Evolutionary conservation across 2,888 invertebrate species (phyloP).

Genomic region (Acrobasis consociella): DNA sequence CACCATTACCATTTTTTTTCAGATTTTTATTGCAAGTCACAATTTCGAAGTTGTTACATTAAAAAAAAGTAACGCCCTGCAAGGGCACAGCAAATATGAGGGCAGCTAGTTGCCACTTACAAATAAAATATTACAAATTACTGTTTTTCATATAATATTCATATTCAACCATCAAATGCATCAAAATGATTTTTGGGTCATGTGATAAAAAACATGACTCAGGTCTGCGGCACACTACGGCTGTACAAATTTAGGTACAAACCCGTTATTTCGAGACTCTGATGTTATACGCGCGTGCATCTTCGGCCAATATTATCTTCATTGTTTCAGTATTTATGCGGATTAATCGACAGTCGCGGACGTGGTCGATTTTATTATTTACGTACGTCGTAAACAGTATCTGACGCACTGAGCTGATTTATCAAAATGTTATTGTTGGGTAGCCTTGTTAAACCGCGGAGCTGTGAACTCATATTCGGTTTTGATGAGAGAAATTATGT

Average conservation of each 20-base stretch:
- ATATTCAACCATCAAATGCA: no score
- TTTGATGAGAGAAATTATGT: neutral
- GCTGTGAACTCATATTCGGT: slow-evolving; percentile 2
- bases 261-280: slow-evolving; percentile 8
- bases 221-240: neutral
- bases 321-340: slow-evolving; percentile 35
- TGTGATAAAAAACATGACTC: neutral
- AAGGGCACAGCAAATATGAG: no score
- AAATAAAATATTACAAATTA: no score
- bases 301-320: slow-evolving; percentile 26
- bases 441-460: slow-evolving; percentile 11
- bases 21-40: no score
- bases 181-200: no score
- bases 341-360: slow-evolving; percentile 44
- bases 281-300: neutral
- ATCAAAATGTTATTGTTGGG: slow-evolving; percentile 25
- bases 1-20: no score
- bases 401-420: slow-evolving; percentile 35
- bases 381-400: slow-evolving; percentile 39
- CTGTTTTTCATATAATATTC: no score
- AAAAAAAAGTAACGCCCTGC: no score
- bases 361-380: slow-evolving; percentile 52
- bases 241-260: neutral
- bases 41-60: no score
- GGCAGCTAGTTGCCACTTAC: no score